Conservation (phyloP, 2,888 invertebrate species). For the Pachycephus smyrnensis region DNA sequence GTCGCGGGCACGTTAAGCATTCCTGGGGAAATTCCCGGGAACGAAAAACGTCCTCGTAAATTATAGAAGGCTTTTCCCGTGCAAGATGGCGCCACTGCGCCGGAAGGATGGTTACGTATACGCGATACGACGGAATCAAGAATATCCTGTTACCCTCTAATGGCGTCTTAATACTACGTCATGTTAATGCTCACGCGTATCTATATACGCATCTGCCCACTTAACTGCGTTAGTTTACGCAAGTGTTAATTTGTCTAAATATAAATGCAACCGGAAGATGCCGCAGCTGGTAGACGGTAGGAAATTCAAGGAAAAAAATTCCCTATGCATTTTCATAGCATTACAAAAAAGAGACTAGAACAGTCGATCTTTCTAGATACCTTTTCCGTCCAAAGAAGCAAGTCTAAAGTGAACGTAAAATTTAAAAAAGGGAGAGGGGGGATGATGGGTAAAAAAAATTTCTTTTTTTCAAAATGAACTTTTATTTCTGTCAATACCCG, state of each 20-base stretch:
- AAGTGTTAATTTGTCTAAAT: slow-evolving; percentile 9
- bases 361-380: background rate
- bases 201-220: too few relatives aligned
- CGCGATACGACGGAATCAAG: slow-evolving; percentile 15
- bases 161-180: slow-evolving; percentile 18
- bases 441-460: background rate
- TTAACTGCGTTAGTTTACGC: background rate
- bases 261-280: slow-evolving; percentile 17
- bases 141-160: slow-evolving; percentile 29
- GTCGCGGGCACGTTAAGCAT: background rate
- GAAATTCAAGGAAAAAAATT: background rate
- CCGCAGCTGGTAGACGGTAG: slow-evolving; percentile 8
- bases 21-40: background rate
- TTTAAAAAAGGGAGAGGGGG: background rate
- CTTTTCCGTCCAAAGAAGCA: background rate
- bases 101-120: background rate
- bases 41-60: slow-evolving; percentile 5
- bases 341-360: background rate
- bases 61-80: background rate
- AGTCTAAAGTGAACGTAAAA: background rate
- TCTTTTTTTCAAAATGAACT: background rate
- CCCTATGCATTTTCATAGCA: background rate
- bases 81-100: background rate
- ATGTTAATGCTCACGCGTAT: background rate
- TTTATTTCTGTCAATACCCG: background rate